Percentiles rank a stretch among this genome's conserved stretches.
These are phyloP conservation scores for Gasteruption jaculator DNA, from an alignment of 2,888 invertebrate genomes.

Conservation along the genomic window DNA sequence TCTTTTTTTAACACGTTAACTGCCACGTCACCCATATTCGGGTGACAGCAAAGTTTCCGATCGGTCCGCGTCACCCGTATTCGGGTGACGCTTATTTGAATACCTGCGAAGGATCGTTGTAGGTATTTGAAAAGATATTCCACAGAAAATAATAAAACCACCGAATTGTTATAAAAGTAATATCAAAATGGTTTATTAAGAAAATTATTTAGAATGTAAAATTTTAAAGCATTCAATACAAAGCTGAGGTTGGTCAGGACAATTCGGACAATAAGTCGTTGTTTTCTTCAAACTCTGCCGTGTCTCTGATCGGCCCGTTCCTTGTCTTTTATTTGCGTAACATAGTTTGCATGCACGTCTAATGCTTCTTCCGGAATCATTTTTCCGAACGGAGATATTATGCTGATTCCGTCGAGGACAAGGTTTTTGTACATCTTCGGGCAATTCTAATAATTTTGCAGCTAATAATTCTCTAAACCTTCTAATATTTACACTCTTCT, in stretches of 20 bases:
- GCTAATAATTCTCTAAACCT: constrained; percentile 14
- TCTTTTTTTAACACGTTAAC: too few relatives aligned
- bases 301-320: constrained; percentile 7
- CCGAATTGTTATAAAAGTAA: not conserved
- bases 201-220: constrained; percentile 1
- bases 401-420: constrained; percentile 10
- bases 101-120: too few relatives aligned
- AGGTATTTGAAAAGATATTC: too few relatives aligned
- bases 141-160: too few relatives aligned
- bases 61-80: constrained; percentile 15
- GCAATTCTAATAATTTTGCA: constrained; percentile 15
- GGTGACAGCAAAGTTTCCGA: too few relatives aligned
- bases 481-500: constrained; percentile 17
- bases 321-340: constrained; percentile 6
- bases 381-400: constrained; percentile 15
- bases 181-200: not conserved
- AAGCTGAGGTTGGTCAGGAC: not conserved
- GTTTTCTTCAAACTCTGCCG: constrained; percentile 5
- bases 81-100: constrained; percentile 14
- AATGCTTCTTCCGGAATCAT: constrained; percentile 13
- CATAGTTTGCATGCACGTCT: constrained; percentile 13
- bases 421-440: constrained; percentile 13
- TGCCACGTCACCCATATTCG: too few relatives aligned
- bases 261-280: constrained; percentile 2
- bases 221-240: not conserved